phyloP scores from a whole-genome alignment of 2,113 vertebrate species.

The Loxodonta africana region DNA sequence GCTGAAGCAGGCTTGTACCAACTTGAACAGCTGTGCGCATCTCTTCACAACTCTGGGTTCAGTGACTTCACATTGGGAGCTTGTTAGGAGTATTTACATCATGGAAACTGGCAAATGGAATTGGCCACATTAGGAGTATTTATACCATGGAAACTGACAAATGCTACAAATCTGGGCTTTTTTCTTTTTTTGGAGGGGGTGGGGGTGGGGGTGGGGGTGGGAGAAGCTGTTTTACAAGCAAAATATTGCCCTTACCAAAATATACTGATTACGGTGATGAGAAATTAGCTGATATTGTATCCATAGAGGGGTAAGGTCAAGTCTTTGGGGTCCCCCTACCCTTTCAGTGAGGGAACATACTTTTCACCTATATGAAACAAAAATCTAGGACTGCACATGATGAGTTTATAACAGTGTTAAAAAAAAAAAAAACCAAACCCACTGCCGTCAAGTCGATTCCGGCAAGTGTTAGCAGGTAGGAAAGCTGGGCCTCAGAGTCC shows the following conservation, averaged over 20 bases:
- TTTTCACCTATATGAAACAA: neutral
- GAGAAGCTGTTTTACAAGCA: neutral
- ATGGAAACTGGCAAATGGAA: neutral
- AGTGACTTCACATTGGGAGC: neutral
- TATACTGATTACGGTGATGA: neutral
- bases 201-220: too few relatives aligned
- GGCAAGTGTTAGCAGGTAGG: neutral
- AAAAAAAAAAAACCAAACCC: too few relatives aligned
- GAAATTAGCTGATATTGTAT: slow-evolving; percentile 7
- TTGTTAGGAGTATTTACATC: neutral
- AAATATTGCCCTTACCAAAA: neutral
- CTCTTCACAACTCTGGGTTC: neutral
- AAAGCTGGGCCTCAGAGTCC: neutral
- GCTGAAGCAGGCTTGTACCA: neutral
- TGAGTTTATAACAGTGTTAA: neutral
- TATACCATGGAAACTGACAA: neutral
- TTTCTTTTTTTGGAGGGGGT: too few relatives aligned
- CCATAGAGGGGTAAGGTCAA: neutral
- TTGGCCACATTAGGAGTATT: neutral
- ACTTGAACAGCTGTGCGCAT: neutral
- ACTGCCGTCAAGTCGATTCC: too few relatives aligned
- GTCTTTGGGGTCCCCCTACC: neutral
- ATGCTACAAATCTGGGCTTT: neutral
- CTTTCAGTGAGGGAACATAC: neutral
- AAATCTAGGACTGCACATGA: neutral